Conservation (phyloP, 1,140 invertebrate genomes). For the Lysiphlebus fabarum region DNA sequence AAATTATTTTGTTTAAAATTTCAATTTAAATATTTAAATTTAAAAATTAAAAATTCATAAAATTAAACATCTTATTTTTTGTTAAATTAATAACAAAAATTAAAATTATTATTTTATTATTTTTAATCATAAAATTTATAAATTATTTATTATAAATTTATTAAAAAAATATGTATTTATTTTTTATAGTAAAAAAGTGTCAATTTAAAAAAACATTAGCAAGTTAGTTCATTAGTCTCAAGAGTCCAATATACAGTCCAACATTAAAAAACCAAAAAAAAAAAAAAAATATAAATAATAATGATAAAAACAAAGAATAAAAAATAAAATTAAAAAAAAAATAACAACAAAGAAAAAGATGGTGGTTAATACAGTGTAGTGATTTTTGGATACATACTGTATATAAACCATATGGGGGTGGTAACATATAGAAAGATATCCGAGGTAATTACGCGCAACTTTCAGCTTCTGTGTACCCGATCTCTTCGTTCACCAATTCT, state of each 20-base stretch:
- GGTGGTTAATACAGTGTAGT: neutral
- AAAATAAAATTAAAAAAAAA: neutral
- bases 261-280: neutral
- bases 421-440: slow-evolving; percentile 9
- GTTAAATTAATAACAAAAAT: no score
- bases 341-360: neutral
- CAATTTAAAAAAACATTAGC: neutral
- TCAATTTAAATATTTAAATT: no score
- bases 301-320: neutral
- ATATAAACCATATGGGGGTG: neutral
- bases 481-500: slow-evolving; percentile 41
- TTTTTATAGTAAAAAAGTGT: neutral
- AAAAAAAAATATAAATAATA: neutral
- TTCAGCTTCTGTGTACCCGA: slow-evolving; percentile 47
- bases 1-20: no score
- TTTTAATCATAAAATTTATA: no score
- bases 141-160: neutral
- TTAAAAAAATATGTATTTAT: no score
- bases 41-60: no score
- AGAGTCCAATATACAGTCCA: no score
- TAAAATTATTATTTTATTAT: no score
- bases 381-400: no score
- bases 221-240: neutral
- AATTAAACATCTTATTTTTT: no score
- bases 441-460: slow-evolving; percentile 49